Evolutionary conservation across 1,140 invertebrate species (phyloP).

Genomic region (Hydropsyche tenuis): DNA sequence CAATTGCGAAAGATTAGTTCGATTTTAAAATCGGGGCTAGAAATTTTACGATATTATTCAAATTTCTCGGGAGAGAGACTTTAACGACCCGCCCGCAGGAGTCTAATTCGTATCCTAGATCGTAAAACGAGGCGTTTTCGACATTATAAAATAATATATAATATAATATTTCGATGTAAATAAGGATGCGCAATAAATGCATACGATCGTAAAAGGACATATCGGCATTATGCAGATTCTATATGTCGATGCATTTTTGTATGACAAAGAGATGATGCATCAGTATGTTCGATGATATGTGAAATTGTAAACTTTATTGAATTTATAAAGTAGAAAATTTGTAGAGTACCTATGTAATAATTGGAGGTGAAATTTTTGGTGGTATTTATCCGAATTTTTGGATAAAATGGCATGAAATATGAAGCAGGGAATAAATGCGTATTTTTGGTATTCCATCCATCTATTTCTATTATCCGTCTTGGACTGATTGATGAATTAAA

Average conservation of each 20-base stretch:
- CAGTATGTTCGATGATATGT: no score
- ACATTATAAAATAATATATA: slow-evolving; percentile 1
- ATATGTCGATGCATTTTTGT: background rate
- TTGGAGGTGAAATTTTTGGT: no score
- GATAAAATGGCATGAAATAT: no score
- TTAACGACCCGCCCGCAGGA: slow-evolving; percentile 37
- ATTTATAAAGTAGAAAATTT: no score
- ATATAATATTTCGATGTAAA: background rate
- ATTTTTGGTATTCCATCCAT: background rate
- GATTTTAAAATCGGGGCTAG: slow-evolving; percentile 44
- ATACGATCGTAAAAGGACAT: slow-evolving; percentile 3
- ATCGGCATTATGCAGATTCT: slow-evolving; percentile 14
- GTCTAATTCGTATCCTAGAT: slow-evolving; percentile 16
- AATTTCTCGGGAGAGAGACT: slow-evolving; percentile 40
- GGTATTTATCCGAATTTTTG: no score
- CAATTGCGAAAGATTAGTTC: slow-evolving; percentile 51
- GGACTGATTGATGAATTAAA: slow-evolving; percentile 30
- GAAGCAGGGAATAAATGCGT: no score
- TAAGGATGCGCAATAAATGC: slow-evolving; percentile 19
- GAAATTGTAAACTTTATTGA: no score
- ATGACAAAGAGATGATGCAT: background rate
- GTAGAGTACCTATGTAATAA: no score
- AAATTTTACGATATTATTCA: slow-evolving; percentile 50
- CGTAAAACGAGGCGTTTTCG: slow-evolving; percentile 25
- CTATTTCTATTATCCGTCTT: slow-evolving; percentile 18